Evolutionary conservation across 2,797 vertebrate species (phyloP).

Genomic region (Coracias cyanogaster): DNA sequence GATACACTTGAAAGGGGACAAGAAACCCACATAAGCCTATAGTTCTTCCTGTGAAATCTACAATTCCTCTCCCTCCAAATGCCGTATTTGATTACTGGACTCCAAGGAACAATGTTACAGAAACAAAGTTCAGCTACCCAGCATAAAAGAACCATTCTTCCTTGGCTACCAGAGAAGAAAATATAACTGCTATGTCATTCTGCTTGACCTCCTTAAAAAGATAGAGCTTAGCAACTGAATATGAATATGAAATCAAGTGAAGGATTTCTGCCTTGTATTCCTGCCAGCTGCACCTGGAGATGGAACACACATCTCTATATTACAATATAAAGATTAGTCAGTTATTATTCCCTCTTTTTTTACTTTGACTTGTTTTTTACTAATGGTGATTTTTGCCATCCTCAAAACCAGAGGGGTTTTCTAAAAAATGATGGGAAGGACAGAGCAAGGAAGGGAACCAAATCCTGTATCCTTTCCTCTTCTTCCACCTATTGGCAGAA

Average conservation of each 20-base stretch:
- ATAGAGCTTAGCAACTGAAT: neutral
- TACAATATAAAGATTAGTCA: neutral
- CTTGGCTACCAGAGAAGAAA: slow-evolving; percentile 13
- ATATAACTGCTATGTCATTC: slow-evolving; percentile 1
- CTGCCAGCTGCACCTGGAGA: neutral
- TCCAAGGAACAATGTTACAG: neutral
- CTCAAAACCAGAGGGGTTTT: neutral
- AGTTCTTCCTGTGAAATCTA: neutral
- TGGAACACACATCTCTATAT: neutral
- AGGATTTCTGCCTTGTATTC: neutral
- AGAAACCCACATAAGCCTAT: neutral
- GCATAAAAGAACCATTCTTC: neutral
- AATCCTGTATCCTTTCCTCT: neutral
- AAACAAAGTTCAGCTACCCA: slow-evolving; percentile 6
- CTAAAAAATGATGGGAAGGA: neutral
- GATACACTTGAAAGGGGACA: slow-evolving; percentile 11
- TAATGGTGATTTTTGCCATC: neutral
- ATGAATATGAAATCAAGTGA: neutral
- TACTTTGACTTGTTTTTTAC: neutral
- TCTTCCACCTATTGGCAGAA: neutral
- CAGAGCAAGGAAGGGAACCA: neutral
- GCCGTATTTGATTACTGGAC: neutral
- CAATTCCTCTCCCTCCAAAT: neutral
- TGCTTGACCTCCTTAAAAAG: slow-evolving; percentile 33
- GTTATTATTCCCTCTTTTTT: neutral